Evolutionary conservation across 2,113 vertebrate genomes (phyloP), one percentile per base, ranked within the genome.

Genomic region (Gasterosteus aculeatus): DNA sequence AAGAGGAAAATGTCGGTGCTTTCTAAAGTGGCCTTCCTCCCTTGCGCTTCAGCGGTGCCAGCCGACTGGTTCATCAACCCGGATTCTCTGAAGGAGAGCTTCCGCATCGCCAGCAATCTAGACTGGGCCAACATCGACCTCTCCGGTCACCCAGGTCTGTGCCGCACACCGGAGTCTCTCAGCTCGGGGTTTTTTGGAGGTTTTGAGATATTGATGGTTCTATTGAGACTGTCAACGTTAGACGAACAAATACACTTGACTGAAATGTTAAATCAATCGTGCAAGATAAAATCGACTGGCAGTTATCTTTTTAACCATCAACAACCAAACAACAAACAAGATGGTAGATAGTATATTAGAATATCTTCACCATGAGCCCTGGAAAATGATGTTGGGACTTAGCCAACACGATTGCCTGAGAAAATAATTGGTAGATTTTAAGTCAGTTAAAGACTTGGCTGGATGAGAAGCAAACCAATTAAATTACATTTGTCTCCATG

Each of bases 41-140:
- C 47, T 44, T 29, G 33, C 49, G 9, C 65, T 85, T 4, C 69
- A 98, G 97, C 93, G 0, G 94, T 98, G 82, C 95, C 97, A 46
- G 83, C 95, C 41, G 97, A 98, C 87, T 98, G 97, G 97, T 96
- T 96, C 95, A 97, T 94, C 82, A 97, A 88, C 78, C 94, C 96
- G 1, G 97, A 97, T 89, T 97, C 96, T 77, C 91, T 99, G 87
- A 98, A 97, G 91, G 96, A 98, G 91, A 99, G 98, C 85, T 97
- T 98, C 93, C 96, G 96, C 90, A 97, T 98, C 78, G 98, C 97
- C 80, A 97, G 95, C 88, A 94, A 89, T 81, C 94, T 99, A 85
- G 97, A 98, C 90, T 99, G 98, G 98, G 96, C 97, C 56, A 98
- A 95, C 91, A 98, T 99, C 59, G 98, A 99, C 83, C 95, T 98